Conservation (phyloP, 2,113 vertebrate genomes). For the Pelusios castaneus region DNA sequence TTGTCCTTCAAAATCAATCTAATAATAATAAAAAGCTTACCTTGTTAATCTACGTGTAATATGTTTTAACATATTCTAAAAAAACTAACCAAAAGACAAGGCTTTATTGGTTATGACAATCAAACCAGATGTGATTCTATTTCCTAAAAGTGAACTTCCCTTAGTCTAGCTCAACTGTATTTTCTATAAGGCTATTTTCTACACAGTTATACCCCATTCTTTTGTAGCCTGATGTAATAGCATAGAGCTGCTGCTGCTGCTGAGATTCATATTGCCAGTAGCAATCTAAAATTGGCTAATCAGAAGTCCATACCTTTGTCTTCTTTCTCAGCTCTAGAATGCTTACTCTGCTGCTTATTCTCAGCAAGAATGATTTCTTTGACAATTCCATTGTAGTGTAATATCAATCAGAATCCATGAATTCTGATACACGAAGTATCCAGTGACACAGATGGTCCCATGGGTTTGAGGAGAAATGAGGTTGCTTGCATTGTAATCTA, state of each 20-base stretch:
- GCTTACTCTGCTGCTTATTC: conserved; percentile 32
- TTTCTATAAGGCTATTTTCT: background rate
- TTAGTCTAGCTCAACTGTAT: background rate
- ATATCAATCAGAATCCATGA: conserved; percentile 21
- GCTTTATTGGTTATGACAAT: background rate
- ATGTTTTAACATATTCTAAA: background rate
- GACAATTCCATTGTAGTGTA: conserved; percentile 26
- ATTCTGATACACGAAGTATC: conserved; percentile 3
- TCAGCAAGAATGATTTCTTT: conserved; percentile 13
- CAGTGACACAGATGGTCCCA: background rate
- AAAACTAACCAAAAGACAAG: background rate
- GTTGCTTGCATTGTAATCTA: background rate
- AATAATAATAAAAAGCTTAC: background rate
- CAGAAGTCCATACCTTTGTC: conserved; percentile 21
- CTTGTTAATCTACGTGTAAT: background rate
- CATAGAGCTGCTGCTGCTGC: background rate
- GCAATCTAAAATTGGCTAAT: conserved; percentile 55
- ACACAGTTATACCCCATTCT: background rate
- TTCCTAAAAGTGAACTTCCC: background rate
- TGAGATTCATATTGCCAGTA: conserved; percentile 27
- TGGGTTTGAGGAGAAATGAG: conserved; percentile 33
- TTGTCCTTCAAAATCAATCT: background rate
- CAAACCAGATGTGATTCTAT: background rate
- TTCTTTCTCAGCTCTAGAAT: conserved; percentile 52
- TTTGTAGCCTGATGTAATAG: background rate